A percentile compares a stretch with the other conserved stretches of the same genome.
phyloP scores from a whole-genome alignment of 1,140 invertebrate species.

The Phortica variegata region DNA sequence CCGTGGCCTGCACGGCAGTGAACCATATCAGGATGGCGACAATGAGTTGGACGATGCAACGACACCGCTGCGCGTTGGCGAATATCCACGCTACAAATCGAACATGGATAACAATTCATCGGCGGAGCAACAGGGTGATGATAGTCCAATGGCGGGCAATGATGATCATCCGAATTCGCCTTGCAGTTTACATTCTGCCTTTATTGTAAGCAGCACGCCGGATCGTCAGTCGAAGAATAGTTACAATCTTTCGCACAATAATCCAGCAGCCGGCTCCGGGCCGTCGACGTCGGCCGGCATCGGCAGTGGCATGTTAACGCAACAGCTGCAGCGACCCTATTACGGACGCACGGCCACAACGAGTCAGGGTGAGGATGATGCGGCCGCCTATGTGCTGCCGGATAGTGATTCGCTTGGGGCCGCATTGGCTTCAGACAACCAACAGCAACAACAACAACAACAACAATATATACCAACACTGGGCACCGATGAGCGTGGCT shows the following conservation, averaged over 20 bases:
- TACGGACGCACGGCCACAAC: neutral
- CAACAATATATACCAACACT: too few relatives aligned
- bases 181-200: constrained; percentile 43
- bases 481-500: constrained; percentile 26
- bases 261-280: constrained; percentile 17
- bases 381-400: constrained; percentile 34
- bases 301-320: constrained; percentile 5
- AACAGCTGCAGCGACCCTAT: constrained; percentile 17
- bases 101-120: constrained; percentile 40
- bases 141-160: constrained; percentile 42
- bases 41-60: constrained; percentile 49
- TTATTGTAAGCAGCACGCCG: constrained; percentile 46
- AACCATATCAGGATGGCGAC: constrained; percentile 28
- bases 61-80: constrained; percentile 41
- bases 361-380: constrained; percentile 28
- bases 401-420: constrained; percentile 18
- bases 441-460: constrained; percentile 4
- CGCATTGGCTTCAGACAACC: neutral
- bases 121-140: constrained; percentile 34
- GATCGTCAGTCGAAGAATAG: constrained; percentile 27
- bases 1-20: constrained; percentile 13
- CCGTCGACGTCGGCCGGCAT: constrained; percentile 20
- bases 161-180: constrained; percentile 47
- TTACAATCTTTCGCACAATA: constrained; percentile 14
- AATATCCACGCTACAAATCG: constrained; percentile 40